These are phyloP conservation scores for Zonotrichia leucophrys DNA, from an alignment of 2,113 vertebrate genomes.

Conservation along the genomic window DNA sequence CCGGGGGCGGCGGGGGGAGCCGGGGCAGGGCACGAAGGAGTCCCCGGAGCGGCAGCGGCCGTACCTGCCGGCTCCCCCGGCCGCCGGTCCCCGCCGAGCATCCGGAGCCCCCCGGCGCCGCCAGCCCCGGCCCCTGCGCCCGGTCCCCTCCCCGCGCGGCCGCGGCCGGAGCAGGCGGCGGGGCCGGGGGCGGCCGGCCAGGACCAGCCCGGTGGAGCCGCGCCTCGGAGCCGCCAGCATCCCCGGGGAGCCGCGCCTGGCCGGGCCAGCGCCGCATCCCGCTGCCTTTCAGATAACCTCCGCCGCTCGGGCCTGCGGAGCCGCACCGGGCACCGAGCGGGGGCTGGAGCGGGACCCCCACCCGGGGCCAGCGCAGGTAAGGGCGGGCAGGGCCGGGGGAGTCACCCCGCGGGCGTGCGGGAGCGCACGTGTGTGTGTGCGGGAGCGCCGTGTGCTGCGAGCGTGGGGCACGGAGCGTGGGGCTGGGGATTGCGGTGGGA, in stretches of 20 bases:
- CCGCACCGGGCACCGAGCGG: background rate
- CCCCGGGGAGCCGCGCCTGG: background rate
- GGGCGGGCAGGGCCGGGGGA: background rate
- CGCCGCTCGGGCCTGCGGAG: background rate
- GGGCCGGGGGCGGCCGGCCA: background rate
- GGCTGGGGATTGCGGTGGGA: background rate
- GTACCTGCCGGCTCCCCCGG: background rate
- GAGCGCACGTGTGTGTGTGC: background rate
- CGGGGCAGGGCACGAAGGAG: background rate
- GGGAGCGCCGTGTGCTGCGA: background rate
- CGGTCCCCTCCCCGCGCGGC: background rate
- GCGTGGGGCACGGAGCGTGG: background rate
- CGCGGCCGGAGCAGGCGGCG: background rate
- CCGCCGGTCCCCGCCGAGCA: background rate
- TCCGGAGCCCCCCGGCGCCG: too few relatives aligned
- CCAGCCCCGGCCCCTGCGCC: background rate
- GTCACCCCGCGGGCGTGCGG: background rate
- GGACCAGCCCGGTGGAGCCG: background rate
- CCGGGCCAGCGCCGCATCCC: conserved; percentile 14
- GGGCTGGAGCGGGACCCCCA: background rate
- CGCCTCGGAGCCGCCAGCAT: background rate
- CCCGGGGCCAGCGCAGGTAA: background rate
- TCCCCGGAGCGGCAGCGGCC: background rate
- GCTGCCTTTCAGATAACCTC: conserved; percentile 74
- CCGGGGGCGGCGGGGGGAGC: background rate